Evolutionary conservation across 2,888 invertebrate genomes (phyloP), one percentile per base, ranked within the genome.

Genomic region (Gryllus longicercus): DNA sequence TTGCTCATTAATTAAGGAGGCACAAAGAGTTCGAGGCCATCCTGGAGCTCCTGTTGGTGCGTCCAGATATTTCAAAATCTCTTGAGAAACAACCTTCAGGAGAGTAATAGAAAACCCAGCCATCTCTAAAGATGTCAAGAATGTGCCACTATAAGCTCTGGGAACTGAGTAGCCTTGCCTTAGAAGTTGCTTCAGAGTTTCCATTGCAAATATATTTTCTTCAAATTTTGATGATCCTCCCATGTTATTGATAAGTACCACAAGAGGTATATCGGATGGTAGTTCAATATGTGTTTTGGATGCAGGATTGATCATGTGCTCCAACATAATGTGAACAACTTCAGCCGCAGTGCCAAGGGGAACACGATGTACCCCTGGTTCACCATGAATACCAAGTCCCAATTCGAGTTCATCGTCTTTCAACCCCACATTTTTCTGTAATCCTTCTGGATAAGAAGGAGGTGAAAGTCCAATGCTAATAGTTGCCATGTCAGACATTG

Each of bases 111-210:
- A 93, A 84, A 95, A 89, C 11, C 95, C 96, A 80, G 92, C 91
- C 90, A 93, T 93, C 84, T 95, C 93, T 76, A 95, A 86, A 0
- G 95, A 94, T 0, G 95, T 93, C 87, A 94, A 91, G 82, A 93
- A 88, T 4, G 87, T 84, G 4, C 83, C 82, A 63, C 75, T 50
- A 76, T 79, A 81, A 18, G 76, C n/a, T 10, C 81, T 77, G 4
- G 51, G 18, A 50, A 82, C 75, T 14, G 11, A 63, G 50, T 77
- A 78, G 21, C 80, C 79, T 14, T 78, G 21, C 50, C 84, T 81
- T 2, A 84, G 16, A n/a, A 89, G 83, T 84, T 88, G 87, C 16
- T 83, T 77, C 18, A 89, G 83, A 2, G 87, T 86, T 83, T 90
- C 90, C 74, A 85, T 86, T 23, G 87, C 86, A 12, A 89, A 84